Evolutionary conservation across 2,888 invertebrate genomes (phyloP).

Genomic region (Rhynchonema sp.): DNA sequence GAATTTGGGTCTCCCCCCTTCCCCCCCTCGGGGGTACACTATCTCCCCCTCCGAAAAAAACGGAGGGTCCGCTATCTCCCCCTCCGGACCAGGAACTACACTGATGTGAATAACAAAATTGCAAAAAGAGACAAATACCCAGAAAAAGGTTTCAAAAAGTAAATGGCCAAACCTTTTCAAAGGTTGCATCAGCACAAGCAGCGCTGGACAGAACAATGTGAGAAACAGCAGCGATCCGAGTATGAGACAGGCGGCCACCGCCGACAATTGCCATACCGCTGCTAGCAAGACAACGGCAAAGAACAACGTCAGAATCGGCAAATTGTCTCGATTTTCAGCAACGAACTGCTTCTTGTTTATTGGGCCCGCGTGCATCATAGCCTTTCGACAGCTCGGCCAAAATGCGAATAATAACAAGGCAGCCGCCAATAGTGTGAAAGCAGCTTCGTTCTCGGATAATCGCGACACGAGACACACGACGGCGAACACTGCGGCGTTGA

Average conservation of each 20-base stretch:
- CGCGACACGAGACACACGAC: constrained; percentile 84
- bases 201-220: constrained; percentile 31
- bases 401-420: constrained; percentile 71
- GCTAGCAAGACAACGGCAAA: constrained; percentile 13
- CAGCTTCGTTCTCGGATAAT: constrained; percentile 60
- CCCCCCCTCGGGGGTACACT: too few relatives aligned
- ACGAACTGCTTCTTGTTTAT: too few relatives aligned
- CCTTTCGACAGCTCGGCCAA: constrained; percentile 42
- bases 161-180: constrained; percentile 29
- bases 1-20: too few relatives aligned
- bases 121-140: constrained; percentile 59
- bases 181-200: constrained; percentile 31
- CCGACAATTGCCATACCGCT: constrained; percentile 20
- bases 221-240: constrained; percentile 26
- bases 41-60: too few relatives aligned
- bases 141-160: constrained; percentile 45
- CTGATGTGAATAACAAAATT: constrained; percentile 44
- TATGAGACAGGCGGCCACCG: constrained; percentile 21
- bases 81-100: too few relatives aligned
- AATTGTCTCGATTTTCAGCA: too few relatives aligned
- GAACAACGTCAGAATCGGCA: too few relatives aligned
- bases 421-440: constrained; percentile 68
- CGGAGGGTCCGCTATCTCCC: too few relatives aligned
- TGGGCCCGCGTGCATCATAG: too few relatives aligned
- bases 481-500: constrained; percentile 83